phyloP scores from a whole-genome alignment of 2,888 invertebrate genomes.

The Syrphus vitripennis region DNA sequence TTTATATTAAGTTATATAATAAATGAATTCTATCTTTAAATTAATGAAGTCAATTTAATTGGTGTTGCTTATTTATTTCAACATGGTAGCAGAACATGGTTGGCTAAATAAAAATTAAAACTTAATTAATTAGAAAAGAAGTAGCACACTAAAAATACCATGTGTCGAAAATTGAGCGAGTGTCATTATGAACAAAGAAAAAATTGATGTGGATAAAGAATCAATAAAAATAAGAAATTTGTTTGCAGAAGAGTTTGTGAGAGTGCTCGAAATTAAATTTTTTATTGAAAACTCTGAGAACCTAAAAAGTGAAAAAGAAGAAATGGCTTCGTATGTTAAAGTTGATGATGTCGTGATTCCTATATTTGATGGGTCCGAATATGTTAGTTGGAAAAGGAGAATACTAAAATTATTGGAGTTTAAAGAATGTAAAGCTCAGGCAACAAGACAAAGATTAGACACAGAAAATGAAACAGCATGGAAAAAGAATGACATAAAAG shows the following conservation, averaged over 20 bases:
- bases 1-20: not conserved
- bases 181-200: not conserved
- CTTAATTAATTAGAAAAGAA: not conserved
- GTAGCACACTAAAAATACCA: not conserved
- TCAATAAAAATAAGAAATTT: conserved; percentile 6
- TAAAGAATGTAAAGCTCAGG: conserved; percentile 6
- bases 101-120: conserved; percentile 47
- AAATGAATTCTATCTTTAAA: not conserved
- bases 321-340: conserved; percentile 19
- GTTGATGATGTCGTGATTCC: conserved; percentile 6
- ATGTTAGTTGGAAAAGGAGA: conserved; percentile 13
- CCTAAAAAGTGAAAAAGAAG: not conserved
- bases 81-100: conserved; percentile 25
- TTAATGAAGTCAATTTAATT: not conserved
- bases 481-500: conserved; percentile 4
- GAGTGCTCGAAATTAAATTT: not conserved
- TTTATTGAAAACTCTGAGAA: conserved; percentile 1
- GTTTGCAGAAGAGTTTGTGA: not conserved
- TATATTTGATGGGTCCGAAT: conserved; percentile 11
- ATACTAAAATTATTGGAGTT: conserved; percentile 18
- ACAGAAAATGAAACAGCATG: not conserved
- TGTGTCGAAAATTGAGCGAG: not conserved
- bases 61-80: not conserved
- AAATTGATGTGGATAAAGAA: not conserved
- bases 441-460: not conserved